phyloP scores from a whole-genome alignment of 2,113 vertebrate genomes.

The Alethe castanea region DNA sequence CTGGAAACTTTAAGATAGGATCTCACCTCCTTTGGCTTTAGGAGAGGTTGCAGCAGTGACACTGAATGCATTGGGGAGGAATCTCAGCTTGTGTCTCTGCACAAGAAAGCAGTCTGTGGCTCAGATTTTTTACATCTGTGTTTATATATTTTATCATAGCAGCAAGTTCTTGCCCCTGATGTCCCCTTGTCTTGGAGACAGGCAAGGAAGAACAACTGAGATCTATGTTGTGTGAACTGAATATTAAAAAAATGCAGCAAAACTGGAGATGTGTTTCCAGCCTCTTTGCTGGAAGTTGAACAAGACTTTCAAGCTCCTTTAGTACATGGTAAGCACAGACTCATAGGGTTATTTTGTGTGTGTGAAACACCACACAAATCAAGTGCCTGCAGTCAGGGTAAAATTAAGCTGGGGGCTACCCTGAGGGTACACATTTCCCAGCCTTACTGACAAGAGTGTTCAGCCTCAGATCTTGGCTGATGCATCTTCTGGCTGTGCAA shows the following conservation, averaged over 20 bases:
- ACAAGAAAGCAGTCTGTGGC: neutral
- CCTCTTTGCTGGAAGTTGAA: neutral
- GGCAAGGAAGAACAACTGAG: neutral
- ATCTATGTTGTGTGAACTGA: neutral
- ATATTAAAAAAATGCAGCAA: neutral
- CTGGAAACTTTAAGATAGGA: neutral
- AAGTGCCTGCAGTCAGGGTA: rapidly evolving
- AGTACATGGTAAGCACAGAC: neutral
- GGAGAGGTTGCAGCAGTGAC: neutral
- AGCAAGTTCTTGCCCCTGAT: neutral
- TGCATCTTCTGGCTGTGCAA: neutral
- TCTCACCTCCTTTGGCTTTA: neutral
- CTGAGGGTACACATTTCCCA: neutral
- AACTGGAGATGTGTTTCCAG: neutral
- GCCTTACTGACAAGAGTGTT: neutral
- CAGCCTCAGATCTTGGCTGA: neutral
- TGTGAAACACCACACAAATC: neutral
- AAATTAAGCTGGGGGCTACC: neutral
- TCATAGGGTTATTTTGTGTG: neutral
- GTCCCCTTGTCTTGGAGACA: neutral
- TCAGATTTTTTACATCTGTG: rapidly evolving
- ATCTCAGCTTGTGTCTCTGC: neutral
- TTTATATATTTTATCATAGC: neutral
- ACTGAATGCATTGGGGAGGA: neutral
- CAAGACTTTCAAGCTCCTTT: neutral